Evolutionary conservation across 2,113 vertebrate species (phyloP), one percentile per base, ranked within the genome.

Genomic region (Catagonus wagneri): DNA sequence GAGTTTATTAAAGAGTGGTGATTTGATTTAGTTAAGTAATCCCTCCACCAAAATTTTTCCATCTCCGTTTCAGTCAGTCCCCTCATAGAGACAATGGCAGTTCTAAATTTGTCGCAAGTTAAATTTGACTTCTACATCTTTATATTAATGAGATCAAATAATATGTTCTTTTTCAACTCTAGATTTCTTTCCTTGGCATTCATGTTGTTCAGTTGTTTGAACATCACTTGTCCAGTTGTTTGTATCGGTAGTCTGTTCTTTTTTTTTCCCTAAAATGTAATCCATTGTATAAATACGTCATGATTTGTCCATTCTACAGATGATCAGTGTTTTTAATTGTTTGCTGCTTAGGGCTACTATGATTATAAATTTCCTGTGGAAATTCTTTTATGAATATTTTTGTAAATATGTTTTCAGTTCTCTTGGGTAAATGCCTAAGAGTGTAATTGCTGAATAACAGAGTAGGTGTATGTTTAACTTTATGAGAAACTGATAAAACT

Each of bases 101-200:
- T 66, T 83, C 27, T 89, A 68, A 68, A 25, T 95, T 94, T 72
- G 14, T 63, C 39, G 87, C 36, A 84, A 14, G 29, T 76, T 86
- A 74, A 83, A 78, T 89, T 71, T 93, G 4, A 65, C 27, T 72
- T 71, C 34, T 74, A 10, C 20, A 60, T 83, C 12, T 72, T 92
- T 68, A 9, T 90, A 39, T 89, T 92, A 79, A 68, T n/a, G 9
- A 4, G 7, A 72, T 94, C 19, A 68, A 72, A 75, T 2, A 71
- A 4, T 81, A 36, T 36, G 27, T 74, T 94, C 4, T n/a, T 16
- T 84, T 88, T 68, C 56, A 9, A 7, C 36, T 61, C 1, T 6
- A 50, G 27, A 15, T 86, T 92, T 92, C 66, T 90, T 86, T 58
- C 20, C 29, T 61, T 22, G 54, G 32, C 39, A 60, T 94, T 87